Evolutionary conservation across 2,113 vertebrate species (phyloP), one percentile per base, ranked within the genome.

Genomic region (Dolichotis patagonum): DNA sequence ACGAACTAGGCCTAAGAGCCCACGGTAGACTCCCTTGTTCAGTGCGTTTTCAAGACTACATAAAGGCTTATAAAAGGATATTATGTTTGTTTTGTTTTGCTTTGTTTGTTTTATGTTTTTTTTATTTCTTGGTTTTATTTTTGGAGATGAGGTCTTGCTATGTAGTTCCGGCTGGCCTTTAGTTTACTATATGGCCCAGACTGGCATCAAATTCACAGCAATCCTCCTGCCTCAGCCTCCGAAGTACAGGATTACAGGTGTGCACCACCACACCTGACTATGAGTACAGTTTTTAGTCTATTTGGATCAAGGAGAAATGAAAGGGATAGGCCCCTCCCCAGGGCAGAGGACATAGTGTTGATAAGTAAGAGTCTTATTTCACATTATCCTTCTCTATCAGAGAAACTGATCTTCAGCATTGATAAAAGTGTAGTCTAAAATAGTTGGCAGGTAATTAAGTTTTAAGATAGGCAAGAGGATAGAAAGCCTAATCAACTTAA

Each of bases 321-420:
- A 85, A 97, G 43, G 24, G 8, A 67, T 24, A 67, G 46, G 30
- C 22, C 43, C 58, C 28, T 80, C 4, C 43, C 26, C 73, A 35
- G 81, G n/a, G 41, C 30, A 49, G 1, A 11, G 6, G 5, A 13
- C 84, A 20, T 92, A 81, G 62, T 58, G 77, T 75, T 87, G 71
- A 77, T n/a, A 94, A 49, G 56, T 56, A 75, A 73, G 62, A 80
- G 32, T 94, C 46, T n/a, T 43, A 20, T 96, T 92, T 94, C 85
- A 96, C 54, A 93, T 58, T 63, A 90, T n/a, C 11, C 43, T 91
- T 91, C 60, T 82, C 60, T 67, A 84, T 80, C 60, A 95, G 94
- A 62, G 69, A 94, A 95, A 81, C 16, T 92, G 73, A 96, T 85
- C 84, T 91, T 84, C 56, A 94, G 26, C 26, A 38, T 7, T 75